phyloP scores from a whole-genome alignment of 2,888 invertebrate genomes.

The Epirrhoe tristata region DNA sequence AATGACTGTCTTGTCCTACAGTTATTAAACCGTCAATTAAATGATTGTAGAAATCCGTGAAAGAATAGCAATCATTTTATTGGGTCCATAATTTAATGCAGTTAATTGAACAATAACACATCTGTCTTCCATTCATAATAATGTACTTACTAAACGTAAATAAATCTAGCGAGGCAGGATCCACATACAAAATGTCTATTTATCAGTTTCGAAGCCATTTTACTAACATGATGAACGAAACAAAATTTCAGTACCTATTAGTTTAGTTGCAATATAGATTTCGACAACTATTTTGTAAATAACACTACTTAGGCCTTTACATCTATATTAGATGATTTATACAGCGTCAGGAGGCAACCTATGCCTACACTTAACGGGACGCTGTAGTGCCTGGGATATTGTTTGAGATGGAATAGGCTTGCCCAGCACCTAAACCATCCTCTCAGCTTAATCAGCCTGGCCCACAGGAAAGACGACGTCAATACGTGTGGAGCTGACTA shows the following conservation, averaged over 20 bases:
- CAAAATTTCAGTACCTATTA: not conserved
- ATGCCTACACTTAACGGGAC: no score
- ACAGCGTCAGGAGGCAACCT: no score
- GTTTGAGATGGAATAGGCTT: no score
- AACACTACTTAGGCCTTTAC: no score
- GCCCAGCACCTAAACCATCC: no score
- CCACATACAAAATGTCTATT: not conserved
- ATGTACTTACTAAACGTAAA: slow-evolving; percentile 3
- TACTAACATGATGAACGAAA: not conserved
- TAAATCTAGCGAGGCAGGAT: slow-evolving; percentile 16
- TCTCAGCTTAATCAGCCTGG: no score
- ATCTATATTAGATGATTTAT: no score
- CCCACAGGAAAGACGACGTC: no score
- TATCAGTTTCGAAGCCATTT: not conserved
- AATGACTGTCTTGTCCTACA: slow-evolving; percentile 1
- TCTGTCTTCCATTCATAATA: slow-evolving; percentile 27
- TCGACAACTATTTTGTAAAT: slow-evolving; percentile 6
- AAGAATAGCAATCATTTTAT: not conserved
- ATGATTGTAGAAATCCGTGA: not conserved
- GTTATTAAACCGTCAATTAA: slow-evolving; percentile 12
- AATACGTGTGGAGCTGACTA: no score
- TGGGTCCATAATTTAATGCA: not conserved
- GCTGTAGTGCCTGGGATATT: no score
- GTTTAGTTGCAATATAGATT: not conserved
- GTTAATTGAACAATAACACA: slow-evolving; percentile 14